Percentiles rank a stretch among this genome's conserved stretches.
phyloP scores from a whole-genome alignment of 2,113 vertebrate species.

The Damaliscus lunatus region DNA sequence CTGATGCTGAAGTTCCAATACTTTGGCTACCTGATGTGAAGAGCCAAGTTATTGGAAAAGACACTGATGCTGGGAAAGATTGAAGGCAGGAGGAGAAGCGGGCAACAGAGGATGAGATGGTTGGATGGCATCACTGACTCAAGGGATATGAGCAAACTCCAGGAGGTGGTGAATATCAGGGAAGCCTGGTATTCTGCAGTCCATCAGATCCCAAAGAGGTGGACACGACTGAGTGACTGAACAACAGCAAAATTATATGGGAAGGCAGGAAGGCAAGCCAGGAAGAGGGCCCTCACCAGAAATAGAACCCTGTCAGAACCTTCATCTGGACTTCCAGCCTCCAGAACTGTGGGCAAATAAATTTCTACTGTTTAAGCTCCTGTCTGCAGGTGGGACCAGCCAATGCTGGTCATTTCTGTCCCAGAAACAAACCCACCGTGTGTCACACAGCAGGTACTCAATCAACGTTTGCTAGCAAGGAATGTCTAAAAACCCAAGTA shows the following conservation, averaged over 20 bases:
- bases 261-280: background rate
- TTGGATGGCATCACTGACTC: background rate
- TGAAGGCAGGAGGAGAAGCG: background rate
- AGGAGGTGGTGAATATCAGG: background rate
- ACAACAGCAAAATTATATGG: background rate
- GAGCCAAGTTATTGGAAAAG: background rate
- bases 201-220: background rate
- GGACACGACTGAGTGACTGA: background rate
- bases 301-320: accelerated
- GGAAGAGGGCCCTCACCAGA: background rate
- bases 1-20: background rate
- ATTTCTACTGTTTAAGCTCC: background rate
- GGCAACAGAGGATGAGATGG: background rate
- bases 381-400: accelerated
- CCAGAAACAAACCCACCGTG: accelerated
- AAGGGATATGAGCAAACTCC: background rate
- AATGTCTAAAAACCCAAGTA: accelerated
- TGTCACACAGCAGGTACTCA: background rate
- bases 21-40: background rate
- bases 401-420: background rate
- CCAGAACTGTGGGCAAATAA: background rate
- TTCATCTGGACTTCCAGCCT: background rate
- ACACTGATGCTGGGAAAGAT: background rate
- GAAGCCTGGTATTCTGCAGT: background rate
- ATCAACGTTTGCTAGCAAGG: background rate